Conservation (phyloP, 2,888 invertebrate genomes). For the Eustalomyia histrio region DNA sequence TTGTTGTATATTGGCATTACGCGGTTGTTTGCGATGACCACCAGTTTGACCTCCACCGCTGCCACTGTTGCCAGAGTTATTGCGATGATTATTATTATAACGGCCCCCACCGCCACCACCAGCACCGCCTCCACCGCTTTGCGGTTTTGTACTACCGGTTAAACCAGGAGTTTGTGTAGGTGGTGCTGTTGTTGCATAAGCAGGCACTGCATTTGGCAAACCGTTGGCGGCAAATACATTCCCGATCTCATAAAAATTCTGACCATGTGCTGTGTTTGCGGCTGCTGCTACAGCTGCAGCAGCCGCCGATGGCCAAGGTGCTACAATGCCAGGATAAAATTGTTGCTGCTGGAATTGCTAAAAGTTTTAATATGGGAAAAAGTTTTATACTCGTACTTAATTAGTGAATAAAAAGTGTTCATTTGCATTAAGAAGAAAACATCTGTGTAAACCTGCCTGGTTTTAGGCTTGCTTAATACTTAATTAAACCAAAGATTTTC, state of each 20-base stretch:
- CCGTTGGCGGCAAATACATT: constrained; percentile 88
- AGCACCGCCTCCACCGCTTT: constrained; percentile 69
- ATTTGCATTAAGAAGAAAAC: no score
- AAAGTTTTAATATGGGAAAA: neutral
- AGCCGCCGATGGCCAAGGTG: constrained; percentile 79
- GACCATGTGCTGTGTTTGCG: constrained; percentile 79
- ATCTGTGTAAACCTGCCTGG: no score
- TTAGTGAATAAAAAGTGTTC: no score
- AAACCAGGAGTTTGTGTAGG: constrained; percentile 72
- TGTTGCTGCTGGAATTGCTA: constrained; percentile 83
- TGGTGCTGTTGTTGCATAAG: constrained; percentile 73
- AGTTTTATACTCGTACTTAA: no score
- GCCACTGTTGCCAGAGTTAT: constrained; percentile 73
- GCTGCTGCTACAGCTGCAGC: constrained; percentile 78
- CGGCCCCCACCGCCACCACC: constrained; percentile 69
- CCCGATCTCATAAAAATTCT: constrained; percentile 84
- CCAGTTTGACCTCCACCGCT: constrained; percentile 70
- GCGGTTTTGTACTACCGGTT: constrained; percentile 71
- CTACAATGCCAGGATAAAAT: constrained; percentile 83
- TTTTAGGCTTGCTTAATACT: no score
- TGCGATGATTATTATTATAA: constrained; percentile 75
- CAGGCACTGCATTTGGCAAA: constrained; percentile 83
- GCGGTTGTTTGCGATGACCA: constrained; percentile 75
- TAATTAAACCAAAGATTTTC: no score
- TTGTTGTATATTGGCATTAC: constrained; percentile 71